Evolutionary conservation across 2,113 vertebrate species (phyloP), one percentile per base, ranked within the genome.

Genomic region (Petroica traversi): DNA sequence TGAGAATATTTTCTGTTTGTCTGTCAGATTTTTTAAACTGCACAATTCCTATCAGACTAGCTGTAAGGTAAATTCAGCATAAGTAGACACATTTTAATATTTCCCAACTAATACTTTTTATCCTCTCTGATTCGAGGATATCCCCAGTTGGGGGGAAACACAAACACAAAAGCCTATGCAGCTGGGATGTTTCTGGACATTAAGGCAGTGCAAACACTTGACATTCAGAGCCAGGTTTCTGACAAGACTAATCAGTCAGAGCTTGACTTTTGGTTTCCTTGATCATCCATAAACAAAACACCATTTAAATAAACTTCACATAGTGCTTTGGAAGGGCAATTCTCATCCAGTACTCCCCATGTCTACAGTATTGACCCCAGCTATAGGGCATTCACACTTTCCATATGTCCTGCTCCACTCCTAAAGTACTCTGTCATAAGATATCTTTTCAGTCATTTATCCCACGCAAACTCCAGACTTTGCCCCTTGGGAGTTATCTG

Each of bases 361-460:
- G 5, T 5, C 33, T 14, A 9, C 26, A 11, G 5, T 5, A 16
- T 1, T 54, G 62, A 54, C 6, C 16, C 41, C 67, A 62, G 58
- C 26, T 57, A 5, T 1, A n/a, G 19, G 26, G 6, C 33, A 58
- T 41, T 33, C 1, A 0, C 31, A 36, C 10, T 52, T 18, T 16
- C 25, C 15, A 5, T 0, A 1, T 26, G 34, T 51, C 34, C 63
- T 61, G 6, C 29, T 82, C 14, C 20, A 11, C 16, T 61, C 49
- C 23, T 54, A 4, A 48, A 76, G 13, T 31, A 33, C 29, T 81
- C 55, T 40, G 16, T 31, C 40, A 16, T 20, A 67, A 38, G 14
- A 45, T 8, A 5, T n/a, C 29, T 66, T 86, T 45, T 66, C 26
- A 58, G 11, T 36, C 4, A 1, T 69, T 85, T 79, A 64, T 41